Base-by-base conservation (phyloP, 2,113 vertebrate species). In the Thunnus thynnus region DNA sequence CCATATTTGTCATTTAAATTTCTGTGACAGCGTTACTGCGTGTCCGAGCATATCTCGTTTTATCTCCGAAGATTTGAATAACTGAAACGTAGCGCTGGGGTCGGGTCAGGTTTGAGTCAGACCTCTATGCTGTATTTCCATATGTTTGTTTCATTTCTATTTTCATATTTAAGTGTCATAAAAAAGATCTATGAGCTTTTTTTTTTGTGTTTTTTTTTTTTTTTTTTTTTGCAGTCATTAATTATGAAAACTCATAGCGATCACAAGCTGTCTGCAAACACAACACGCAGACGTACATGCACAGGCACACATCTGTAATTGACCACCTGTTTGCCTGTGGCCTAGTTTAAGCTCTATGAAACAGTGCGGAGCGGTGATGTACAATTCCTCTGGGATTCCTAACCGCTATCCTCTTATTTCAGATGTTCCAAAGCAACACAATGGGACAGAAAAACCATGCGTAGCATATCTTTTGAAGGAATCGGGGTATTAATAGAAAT, bases 241-340 rank as follows among this genome's bases (percentile, higher is more conserved):
- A 56, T 61, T 72, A 68, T 0, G 3, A 78, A 83, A 75, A 55
- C 36, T 74, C 52, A 46, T 54, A 14, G 32, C 52, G 52, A 25
- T 80, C 14, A 18, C 69, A 84, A 32, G 51, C 68, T 32, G 27
- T 72, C 65, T 47, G 14, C 41, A 30, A 8, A 61, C 27, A 22
- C 57, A 67, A 56, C 64, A 36, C 41, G 30, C 56, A 18, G 14
- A 63, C 22, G 67, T 14, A 41, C 22, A 22, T 22, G 22, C 70
- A 50, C 62, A 36, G 52, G 9, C 52, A 78, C 72, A 76, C 67
- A 76, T 81, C 77, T 84, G 85, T 90, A 89, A 88, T 86, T 82
- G 84, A 87, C 91, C 87, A 89, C 88, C 78, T 91, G 90, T 88
- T 89, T 69, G 72, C 65, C 64, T 81, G 25, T 83, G 86, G 78